Conservation (phyloP, 2,113 vertebrate species). For the Oriolus oriolus region DNA sequence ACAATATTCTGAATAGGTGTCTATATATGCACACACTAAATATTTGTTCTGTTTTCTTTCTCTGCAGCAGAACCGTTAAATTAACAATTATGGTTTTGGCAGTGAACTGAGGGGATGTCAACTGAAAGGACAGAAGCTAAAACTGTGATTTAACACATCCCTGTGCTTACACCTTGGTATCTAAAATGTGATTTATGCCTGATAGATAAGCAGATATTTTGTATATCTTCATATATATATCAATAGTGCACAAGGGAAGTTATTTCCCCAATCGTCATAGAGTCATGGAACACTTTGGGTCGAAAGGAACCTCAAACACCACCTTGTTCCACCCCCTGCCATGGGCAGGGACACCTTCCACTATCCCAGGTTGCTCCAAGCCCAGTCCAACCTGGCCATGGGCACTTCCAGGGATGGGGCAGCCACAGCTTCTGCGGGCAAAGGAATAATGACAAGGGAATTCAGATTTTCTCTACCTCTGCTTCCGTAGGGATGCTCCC, state of each 20-base stretch:
- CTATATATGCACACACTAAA: background rate
- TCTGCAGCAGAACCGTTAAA: background rate
- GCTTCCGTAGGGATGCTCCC: background rate
- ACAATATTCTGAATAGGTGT: background rate
- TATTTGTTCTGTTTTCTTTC: background rate
- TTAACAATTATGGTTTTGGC: background rate
- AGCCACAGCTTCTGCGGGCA: background rate
- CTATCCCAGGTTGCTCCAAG: background rate
- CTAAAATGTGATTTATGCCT: background rate
- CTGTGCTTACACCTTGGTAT: background rate
- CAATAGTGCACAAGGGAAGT: background rate
- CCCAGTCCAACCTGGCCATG: fast-evolving
- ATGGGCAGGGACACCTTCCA: background rate
- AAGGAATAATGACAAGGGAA: background rate
- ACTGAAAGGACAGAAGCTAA: background rate
- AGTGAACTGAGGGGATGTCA: background rate
- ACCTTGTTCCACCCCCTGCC: background rate
- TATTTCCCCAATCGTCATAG: background rate
- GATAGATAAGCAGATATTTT: background rate
- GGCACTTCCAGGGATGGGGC: background rate
- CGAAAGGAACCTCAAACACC: background rate
- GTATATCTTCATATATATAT: background rate
- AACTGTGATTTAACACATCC: background rate
- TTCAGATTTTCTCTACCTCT: background rate
- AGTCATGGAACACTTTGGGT: background rate